These are phyloP conservation scores for Caenorhabditis auriculariae DNA, from an alignment of 2,888 invertebrate genomes.

Conservation along the genomic window DNA sequence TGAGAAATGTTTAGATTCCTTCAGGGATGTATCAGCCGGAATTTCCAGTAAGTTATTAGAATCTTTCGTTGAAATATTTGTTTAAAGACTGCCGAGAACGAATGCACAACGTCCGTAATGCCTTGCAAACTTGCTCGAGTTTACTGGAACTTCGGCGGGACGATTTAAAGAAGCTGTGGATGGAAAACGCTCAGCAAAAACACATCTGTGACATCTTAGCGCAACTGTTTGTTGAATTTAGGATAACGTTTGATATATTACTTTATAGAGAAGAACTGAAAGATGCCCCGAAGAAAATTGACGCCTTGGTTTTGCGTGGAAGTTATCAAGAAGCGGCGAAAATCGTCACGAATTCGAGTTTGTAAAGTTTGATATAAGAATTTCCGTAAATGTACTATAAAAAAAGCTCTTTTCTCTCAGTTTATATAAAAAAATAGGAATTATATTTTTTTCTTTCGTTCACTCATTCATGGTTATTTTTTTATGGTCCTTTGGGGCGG, in stretches of 20 bases:
- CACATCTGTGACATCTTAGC: conserved; percentile 52
- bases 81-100: conserved; percentile 73
- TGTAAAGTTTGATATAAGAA: conserved; percentile 1
- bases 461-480: too few species aligned
- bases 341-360: conserved; percentile 19
- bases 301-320: conserved; percentile 16
- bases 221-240: conserved; percentile 42
- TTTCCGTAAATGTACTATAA: background rate
- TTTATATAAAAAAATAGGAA: too few species aligned
- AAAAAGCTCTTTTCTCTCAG: too few species aligned
- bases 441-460: too few species aligned
- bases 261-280: conserved; percentile 35
- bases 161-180: conserved; percentile 88
- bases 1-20: conserved; percentile 78
- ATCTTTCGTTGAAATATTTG: background rate
- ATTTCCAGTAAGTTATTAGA: conserved; percentile 69
- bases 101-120: conserved; percentile 79
- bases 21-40: conserved; percentile 77
- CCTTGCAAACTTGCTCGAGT: conserved; percentile 80
- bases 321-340: conserved; percentile 24
- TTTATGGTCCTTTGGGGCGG: too few species aligned
- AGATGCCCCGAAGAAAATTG: conserved; percentile 37
- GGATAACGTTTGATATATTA: background rate
- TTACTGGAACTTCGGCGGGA: conserved; percentile 86
- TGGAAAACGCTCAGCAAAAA: conserved; percentile 87